Conservation (phyloP, 2,888 invertebrate genomes). For the Agrilus cyanescens region DNA sequence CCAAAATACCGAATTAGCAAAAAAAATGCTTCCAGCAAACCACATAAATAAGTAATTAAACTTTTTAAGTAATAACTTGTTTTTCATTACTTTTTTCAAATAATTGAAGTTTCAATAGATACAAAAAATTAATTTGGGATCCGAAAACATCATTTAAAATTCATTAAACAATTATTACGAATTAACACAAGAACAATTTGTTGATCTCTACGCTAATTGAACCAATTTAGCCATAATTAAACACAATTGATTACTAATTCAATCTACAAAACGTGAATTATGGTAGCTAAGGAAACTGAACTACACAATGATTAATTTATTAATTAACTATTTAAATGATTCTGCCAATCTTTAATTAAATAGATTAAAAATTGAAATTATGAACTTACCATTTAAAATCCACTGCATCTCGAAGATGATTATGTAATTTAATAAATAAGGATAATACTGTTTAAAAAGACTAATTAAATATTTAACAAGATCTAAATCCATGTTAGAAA, state of each 20-base stretch:
- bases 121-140: too few relatives aligned
- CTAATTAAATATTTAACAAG: constrained; percentile 77
- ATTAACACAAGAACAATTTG: too few relatives aligned
- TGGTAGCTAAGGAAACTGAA: too few relatives aligned
- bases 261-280: neutral
- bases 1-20: constrained; percentile 2
- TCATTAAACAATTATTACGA: neutral
- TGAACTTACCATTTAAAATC: constrained; percentile 65
- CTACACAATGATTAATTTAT: too few relatives aligned
- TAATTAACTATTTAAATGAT: too few relatives aligned
- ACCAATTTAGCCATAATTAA: neutral
- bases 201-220: neutral
- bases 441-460: constrained; percentile 81
- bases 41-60: too few relatives aligned
- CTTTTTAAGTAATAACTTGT: too few relatives aligned
- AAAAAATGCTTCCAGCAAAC: too few relatives aligned
- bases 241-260: neutral
- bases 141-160: neutral
- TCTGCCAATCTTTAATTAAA: neutral
- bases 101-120: neutral
- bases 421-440: constrained; percentile 76
- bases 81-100: neutral
- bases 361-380: constrained; percentile 1
- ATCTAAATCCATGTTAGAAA: constrained; percentile 86
- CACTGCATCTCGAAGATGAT: constrained; percentile 90